phyloP scores from a whole-genome alignment of 2,113 vertebrate species.

The Lophius piscatorius region DNA sequence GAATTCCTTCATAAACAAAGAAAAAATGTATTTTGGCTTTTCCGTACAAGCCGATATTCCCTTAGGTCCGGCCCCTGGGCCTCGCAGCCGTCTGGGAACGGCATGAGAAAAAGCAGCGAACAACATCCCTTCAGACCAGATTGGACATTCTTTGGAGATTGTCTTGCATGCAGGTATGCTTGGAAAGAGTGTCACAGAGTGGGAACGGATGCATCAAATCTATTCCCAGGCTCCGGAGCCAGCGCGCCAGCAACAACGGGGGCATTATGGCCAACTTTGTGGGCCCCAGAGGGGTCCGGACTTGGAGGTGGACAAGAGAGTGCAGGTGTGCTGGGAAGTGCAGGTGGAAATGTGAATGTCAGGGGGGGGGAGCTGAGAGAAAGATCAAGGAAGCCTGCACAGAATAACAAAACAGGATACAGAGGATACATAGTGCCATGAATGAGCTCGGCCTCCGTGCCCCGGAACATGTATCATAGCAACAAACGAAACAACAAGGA shows the following conservation, averaged over 20 bases:
- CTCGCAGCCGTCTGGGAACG: slow-evolving; percentile 56
- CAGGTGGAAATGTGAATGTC: slow-evolving; percentile 34
- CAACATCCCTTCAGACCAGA: slow-evolving; percentile 56
- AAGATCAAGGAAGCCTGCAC: slow-evolving; percentile 23
- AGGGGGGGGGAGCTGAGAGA: slow-evolving; percentile 5
- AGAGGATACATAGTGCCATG: too few species aligned
- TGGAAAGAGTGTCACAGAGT: slow-evolving; percentile 55
- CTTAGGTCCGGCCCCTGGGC: slow-evolving; percentile 56
- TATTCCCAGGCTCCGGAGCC: slow-evolving; percentile 69
- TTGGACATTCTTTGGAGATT: slow-evolving; percentile 71
- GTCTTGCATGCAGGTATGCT: slow-evolving; percentile 71
- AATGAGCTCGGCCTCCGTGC: too few species aligned
- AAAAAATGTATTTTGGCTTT: slow-evolving; percentile 70
- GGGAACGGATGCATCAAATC: slow-evolving; percentile 53
- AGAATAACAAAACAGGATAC: slow-evolving; percentile 29
- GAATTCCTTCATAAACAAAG: slow-evolving; percentile 50
- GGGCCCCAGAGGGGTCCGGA: slow-evolving; percentile 33
- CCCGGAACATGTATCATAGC: too few species aligned
- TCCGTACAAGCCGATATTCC: slow-evolving; percentile 74
- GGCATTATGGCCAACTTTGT: slow-evolving; percentile 69
- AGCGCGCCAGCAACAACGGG: slow-evolving; percentile 63
- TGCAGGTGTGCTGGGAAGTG: slow-evolving; percentile 42
- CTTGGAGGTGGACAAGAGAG: slow-evolving; percentile 27
- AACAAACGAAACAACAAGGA: too few species aligned
- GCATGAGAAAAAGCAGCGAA: slow-evolving; percentile 47